Evolutionary conservation across 1,140 invertebrate species (phyloP).

Genomic region (Bombus polaris): DNA sequence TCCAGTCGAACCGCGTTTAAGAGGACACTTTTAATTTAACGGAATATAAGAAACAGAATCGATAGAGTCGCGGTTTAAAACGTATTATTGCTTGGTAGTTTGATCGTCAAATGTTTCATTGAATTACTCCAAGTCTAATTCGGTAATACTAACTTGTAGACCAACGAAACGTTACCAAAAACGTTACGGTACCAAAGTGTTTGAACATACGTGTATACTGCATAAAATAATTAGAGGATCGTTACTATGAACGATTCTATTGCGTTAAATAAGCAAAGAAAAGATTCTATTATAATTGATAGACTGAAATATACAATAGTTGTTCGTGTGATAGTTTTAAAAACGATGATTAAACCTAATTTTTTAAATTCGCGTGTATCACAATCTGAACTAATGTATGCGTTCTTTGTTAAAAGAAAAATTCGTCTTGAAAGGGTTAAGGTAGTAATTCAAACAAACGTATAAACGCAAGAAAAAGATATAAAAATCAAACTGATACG

Average conservation of each 20-base stretch:
- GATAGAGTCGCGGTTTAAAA: neutral
- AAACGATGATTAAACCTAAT: neutral
- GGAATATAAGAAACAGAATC: neutral
- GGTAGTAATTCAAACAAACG: neutral
- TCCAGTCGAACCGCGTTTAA: neutral
- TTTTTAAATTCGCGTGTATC: neutral
- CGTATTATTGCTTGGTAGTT: neutral
- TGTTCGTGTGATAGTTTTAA: neutral
- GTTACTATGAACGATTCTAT: neutral
- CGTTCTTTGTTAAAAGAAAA: neutral
- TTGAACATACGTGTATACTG: neutral
- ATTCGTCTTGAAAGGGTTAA: neutral
- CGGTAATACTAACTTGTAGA: slow-evolving; percentile 23
- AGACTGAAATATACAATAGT: too few species aligned
- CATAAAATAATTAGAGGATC: neutral
- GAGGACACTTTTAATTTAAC: too few species aligned
- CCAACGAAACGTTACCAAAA: neutral
- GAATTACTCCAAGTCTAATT: slow-evolving; percentile 72
- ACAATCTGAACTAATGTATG: neutral
- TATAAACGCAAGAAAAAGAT: too few species aligned
- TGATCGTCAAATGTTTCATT: neutral
- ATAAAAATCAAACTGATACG: neutral
- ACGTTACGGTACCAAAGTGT: too few species aligned
- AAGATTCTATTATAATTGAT: neutral
- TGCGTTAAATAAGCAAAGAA: neutral